Percentiles rank a stretch among this genome's conserved stretches.
These are phyloP conservation scores for Charanyca ferruginea DNA, from an alignment of 2,888 invertebrate genomes.

Conservation along the genomic window DNA sequence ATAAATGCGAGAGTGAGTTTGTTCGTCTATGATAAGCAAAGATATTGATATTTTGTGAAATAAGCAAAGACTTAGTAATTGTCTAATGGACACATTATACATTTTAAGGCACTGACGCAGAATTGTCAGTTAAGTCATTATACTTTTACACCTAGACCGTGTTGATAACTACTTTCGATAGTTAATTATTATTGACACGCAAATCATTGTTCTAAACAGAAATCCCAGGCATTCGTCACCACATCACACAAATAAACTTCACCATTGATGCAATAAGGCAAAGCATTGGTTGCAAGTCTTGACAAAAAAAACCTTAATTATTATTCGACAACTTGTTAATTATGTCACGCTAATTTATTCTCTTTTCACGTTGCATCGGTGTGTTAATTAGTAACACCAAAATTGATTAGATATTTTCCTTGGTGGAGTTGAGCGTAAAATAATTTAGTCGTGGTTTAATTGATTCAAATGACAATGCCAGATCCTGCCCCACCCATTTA, in stretches of 20 bases:
- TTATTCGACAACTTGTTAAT: constrained; percentile 47
- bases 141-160: constrained; percentile 35
- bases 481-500: too few relatives aligned
- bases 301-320: constrained; percentile 52
- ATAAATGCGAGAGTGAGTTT: too few relatives aligned
- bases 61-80: background rate
- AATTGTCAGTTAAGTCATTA: constrained; percentile 6
- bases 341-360: constrained; percentile 59
- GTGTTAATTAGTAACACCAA: constrained; percentile 25
- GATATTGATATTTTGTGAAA: too few relatives aligned
- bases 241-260: constrained; percentile 27
- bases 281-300: constrained; percentile 26
- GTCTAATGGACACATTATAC: constrained; percentile 7
- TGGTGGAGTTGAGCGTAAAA: constrained; percentile 8
- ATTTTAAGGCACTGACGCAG: constrained; percentile 7
- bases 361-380: constrained; percentile 33
- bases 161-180: constrained; percentile 23
- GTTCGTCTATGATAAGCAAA: too few relatives aligned
- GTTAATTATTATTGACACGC: constrained; percentile 41
- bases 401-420: constrained; percentile 18
- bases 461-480: too few relatives aligned
- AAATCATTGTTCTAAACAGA: constrained; percentile 40
- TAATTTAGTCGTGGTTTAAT: background rate
- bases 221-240: constrained; percentile 20
- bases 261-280: constrained; percentile 20